Conservation (phyloP, 2,888 invertebrate species). For the Aphelenchoides bicaudatus region DNA sequence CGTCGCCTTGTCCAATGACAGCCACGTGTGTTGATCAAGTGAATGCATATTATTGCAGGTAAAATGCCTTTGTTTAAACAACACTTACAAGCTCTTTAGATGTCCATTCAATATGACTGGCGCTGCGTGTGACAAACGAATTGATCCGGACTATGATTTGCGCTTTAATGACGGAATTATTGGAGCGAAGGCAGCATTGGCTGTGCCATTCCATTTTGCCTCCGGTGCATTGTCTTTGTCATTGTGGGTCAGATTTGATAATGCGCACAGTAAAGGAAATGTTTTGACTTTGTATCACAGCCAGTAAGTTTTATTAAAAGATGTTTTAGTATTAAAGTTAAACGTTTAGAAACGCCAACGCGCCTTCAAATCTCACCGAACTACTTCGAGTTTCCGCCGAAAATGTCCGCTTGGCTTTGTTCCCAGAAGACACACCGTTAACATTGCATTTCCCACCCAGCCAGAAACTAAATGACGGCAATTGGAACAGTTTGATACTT, state of each 20-base stretch:
- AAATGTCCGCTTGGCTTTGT: slow-evolving; percentile 84
- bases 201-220: slow-evolving; percentile 73
- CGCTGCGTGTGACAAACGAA: slow-evolving; percentile 86
- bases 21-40: slow-evolving; percentile 57
- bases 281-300: slow-evolving; percentile 89
- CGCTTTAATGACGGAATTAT: slow-evolving; percentile 83
- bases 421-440: slow-evolving; percentile 68
- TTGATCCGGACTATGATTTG: slow-evolving; percentile 93
- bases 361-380: slow-evolving; percentile 70
- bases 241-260: slow-evolving; percentile 92
- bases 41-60: slow-evolving; percentile 77
- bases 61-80: too few relatives aligned
- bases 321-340: neutral
- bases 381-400: slow-evolving; percentile 85
- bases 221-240: slow-evolving; percentile 78
- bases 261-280: slow-evolving; percentile 72
- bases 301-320: slow-evolving; percentile 64
- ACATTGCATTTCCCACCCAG: slow-evolving; percentile 42
- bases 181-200: slow-evolving; percentile 84
- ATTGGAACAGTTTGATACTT: slow-evolving; percentile 75
- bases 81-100: too few relatives aligned
- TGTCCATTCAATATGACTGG: slow-evolving; percentile 95
- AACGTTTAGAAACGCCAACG: slow-evolving; percentile 69
- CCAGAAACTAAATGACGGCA: slow-evolving; percentile 77
- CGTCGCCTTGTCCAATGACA: slow-evolving; percentile 50